Percentiles rank a stretch among this genome's conserved stretches.
phyloP scores from a whole-genome alignment of 2,888 invertebrate species.

The Rhamnusium bicolor region DNA sequence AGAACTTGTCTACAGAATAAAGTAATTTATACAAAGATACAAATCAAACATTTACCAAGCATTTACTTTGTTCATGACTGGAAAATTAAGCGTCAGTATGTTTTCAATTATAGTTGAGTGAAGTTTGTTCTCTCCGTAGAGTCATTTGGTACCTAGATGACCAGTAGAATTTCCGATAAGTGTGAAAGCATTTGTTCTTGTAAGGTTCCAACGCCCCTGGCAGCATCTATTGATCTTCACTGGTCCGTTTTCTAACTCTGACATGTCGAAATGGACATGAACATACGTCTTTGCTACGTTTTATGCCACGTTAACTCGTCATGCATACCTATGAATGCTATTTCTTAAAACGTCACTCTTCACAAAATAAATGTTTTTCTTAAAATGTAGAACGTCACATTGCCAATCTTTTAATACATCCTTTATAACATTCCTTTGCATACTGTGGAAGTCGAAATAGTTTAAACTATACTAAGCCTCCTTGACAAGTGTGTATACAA shows the following conservation, averaged over 20 bases:
- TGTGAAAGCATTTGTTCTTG: conserved; percentile 49
- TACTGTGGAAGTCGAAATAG: background rate
- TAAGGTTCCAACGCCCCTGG: conserved; percentile 50
- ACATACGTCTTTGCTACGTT: conserved; percentile 55
- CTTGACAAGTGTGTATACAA: background rate
- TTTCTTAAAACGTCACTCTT: conserved; percentile 48
- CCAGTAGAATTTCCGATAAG: conserved; percentile 50
- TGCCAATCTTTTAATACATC: conserved; percentile 29
- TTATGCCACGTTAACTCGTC: conserved; percentile 55
- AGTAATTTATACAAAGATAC: conserved; percentile 6
- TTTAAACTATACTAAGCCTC: background rate
- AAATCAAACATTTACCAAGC: conserved; percentile 15
- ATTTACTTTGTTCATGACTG: background rate
- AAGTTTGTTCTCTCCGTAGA: conserved; percentile 45
- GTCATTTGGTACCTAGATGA: conserved; percentile 53
- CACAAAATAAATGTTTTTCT: conserved; percentile 49
- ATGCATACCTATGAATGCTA: conserved; percentile 55
- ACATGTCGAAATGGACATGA: conserved; percentile 55
- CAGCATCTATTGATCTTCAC: conserved; percentile 53
- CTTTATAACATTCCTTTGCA: conserved; percentile 20
- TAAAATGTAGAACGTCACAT: conserved; percentile 30
- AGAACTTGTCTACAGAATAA: background rate
- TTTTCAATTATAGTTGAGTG: conserved; percentile 45
- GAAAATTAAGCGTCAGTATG: conserved; percentile 36
- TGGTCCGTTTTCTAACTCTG: conserved; percentile 47